Percentiles rank a stretch among this genome's conserved stretches.
phyloP scores from a whole-genome alignment of 2,797 vertebrate genomes.

The Malacoctenus gilli region DNA sequence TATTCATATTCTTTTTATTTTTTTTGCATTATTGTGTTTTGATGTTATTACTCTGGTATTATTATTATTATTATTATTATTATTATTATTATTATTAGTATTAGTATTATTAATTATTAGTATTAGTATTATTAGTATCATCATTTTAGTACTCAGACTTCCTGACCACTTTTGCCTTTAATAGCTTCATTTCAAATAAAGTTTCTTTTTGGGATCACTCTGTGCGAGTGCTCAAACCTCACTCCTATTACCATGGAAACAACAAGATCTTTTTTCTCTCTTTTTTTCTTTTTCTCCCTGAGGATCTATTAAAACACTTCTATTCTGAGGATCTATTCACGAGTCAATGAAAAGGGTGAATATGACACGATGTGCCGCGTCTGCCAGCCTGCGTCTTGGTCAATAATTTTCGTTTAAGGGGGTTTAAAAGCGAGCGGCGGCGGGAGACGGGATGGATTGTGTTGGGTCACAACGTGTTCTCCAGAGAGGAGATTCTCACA shows the following conservation, averaged over 20 bases:
- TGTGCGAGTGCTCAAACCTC: slow-evolving; percentile 40
- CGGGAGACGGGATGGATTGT: not conserved
- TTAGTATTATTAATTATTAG: slow-evolving; percentile 14
- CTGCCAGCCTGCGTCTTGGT: slow-evolving; percentile 33
- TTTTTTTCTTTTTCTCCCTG: too few relatives aligned
- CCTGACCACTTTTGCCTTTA: slow-evolving; percentile 22
- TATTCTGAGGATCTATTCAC: slow-evolving; percentile 60
- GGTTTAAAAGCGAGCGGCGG: slow-evolving; percentile 2
- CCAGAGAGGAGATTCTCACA: not conserved
- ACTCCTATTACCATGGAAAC: slow-evolving; percentile 81
- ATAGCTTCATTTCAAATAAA: slow-evolving; percentile 63
- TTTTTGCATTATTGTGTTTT: too few relatives aligned
- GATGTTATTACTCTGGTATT: slow-evolving; percentile 11
- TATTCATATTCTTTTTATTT: too few relatives aligned
- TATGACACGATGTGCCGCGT: slow-evolving; percentile 45
- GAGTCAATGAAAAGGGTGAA: slow-evolving; percentile 57
- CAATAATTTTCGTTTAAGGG: slow-evolving; percentile 38
- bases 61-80: slow-evolving; percentile 13
- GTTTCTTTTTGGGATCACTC: slow-evolving; percentile 54
- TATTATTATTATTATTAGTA: too few relatives aligned
- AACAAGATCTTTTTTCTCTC: slow-evolving; percentile 50
- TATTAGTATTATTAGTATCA: not conserved
- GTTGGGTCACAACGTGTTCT: not conserved
- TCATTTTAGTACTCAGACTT: slow-evolving; percentile 8
- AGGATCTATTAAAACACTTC: slow-evolving; percentile 68